phyloP scores from a whole-genome alignment of 2,797 vertebrate species.

The Melanotaenia nigrans region DNA sequence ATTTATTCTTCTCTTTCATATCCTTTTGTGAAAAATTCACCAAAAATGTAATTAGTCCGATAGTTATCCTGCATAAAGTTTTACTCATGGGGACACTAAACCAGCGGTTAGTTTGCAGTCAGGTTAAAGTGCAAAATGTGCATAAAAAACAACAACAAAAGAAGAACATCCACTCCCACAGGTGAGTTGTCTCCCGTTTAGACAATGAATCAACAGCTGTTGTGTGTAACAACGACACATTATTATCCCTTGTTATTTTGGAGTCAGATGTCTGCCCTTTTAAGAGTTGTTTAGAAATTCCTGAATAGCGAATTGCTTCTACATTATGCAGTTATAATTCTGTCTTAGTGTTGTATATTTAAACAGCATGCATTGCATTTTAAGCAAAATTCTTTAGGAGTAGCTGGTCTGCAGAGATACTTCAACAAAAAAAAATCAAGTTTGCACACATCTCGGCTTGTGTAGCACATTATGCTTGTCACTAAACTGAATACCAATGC shows the following conservation, averaged over 20 bases:
- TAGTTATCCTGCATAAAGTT: background rate
- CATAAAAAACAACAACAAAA: constrained; percentile 1
- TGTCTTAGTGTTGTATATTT: constrained; percentile 38
- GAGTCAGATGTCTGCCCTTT: constrained; percentile 38
- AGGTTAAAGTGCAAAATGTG: constrained; percentile 1
- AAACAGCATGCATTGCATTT: constrained; percentile 29
- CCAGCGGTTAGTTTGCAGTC: background rate
- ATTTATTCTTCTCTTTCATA: no score
- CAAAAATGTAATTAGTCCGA: no score
- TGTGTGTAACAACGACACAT: constrained; percentile 44
- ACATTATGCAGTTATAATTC: constrained; percentile 50
- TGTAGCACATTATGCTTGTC: constrained; percentile 45
- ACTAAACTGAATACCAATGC: constrained; percentile 52
- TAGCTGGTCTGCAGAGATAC: constrained; percentile 25
- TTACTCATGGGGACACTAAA: background rate
- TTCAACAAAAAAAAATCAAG: constrained; percentile 50
- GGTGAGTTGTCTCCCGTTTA: constrained; percentile 40
- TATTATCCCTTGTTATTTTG: constrained; percentile 44
- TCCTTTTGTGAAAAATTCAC: no score
- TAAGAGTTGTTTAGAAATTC: constrained; percentile 44
- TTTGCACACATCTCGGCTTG: constrained; percentile 46
- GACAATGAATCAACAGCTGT: constrained; percentile 50
- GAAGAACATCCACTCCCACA: constrained; percentile 14
- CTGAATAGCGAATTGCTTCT: constrained; percentile 33
- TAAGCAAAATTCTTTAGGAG: constrained; percentile 34